Base-by-base conservation (phyloP, 2,113 vertebrate species). In the Rallus limicola region DNA sequence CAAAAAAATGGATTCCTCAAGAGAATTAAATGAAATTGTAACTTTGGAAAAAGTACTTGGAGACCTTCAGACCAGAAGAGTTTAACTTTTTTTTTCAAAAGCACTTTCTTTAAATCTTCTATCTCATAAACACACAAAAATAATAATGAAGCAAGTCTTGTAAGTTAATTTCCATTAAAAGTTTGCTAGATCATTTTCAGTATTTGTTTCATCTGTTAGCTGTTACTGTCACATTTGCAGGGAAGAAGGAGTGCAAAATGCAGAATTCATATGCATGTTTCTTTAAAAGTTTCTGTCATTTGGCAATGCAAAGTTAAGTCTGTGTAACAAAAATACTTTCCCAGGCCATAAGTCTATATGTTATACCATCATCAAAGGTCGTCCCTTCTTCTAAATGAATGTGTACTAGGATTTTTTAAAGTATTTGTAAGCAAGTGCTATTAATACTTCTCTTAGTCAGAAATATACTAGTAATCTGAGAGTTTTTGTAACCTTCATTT, bases 401-500 rank as follows among this genome's bases (percentile, higher is more conserved):
- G 2, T 64, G 16, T 48, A 52, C 65, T 44, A 25, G 13, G n/a
- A 77, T 65, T 88, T 74, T 13, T 16, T 82, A 58, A 46, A 53
- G 14, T 3, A 5, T 58, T 77, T 53, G 11, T 48, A 89, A 86
- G 40, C 10, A 56, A 63, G 23, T 65, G 23, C 20, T 52, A 13
- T 44, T 90, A 85, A 29, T 82, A 40, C 7, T 38, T 78, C 11
- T 70, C 42, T 78, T 82, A 72, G 42, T 81, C 26, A 88, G 13
- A 93, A 77, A 24, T 34, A 16, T 25, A 26, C 29, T 82, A 18
- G 81, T 84, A 34, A 38, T 13, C 11, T 52, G 53, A 64, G 23
- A 59, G 5, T 5, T 90, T 71, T 46, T 90, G 28, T 88, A 83
- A 88, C 83, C 91, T 88, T 91, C 13, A 8, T 72, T 90, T 87